Evolutionary conservation across 1,140 invertebrate genomes (phyloP), one percentile per base, ranked within the genome.

Genomic region (Dolichoris vasculosae): DNA sequence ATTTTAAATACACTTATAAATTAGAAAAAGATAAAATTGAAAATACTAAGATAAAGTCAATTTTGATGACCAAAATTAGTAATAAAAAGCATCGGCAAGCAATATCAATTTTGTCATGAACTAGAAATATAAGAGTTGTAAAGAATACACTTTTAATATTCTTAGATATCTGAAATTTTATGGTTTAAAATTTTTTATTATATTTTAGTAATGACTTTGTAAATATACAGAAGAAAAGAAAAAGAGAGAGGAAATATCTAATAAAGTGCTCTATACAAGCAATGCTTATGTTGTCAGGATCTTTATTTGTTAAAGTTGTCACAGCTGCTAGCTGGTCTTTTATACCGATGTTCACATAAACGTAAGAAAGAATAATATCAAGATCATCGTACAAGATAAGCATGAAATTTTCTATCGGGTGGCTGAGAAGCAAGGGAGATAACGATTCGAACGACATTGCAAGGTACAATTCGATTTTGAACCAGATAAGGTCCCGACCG

Each of bases 251-350:
- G 26, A 63, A 2, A 7, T 0, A 73, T 79, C 81, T 35, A 77
- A 86, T 79, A 83, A 78, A 86, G 77, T 75, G 75, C 78, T 78
- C 83, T 79, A 71, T 78, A 46, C 43, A 46, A 59, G 64, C 75
- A 46, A 75, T 71, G 75, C 64, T 48, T 59, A 81, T 73, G 84
- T 75, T 82, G 55, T 63, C 77, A 71, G 80, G 71, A 78, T 86
- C 75, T 73, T 77, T 82, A 78, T 83, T 73, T 59, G 86, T 79
- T 79, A 73, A 86, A 63, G 73, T 71, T 64, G 81, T 43, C 35
- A 51, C 77, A 43, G 35, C 63, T 48, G 46, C 75, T 82, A 51
- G 82, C 23, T 55, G 55, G 59, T 71, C 69, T 83, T 48, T 86
- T n/a, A 35, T 59, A 32, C 43, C 35, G 32, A 46, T 35, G 83